Evolutionary conservation across 2,888 invertebrate genomes (phyloP).

Genomic region (Drosophila nigritarsus): DNA sequence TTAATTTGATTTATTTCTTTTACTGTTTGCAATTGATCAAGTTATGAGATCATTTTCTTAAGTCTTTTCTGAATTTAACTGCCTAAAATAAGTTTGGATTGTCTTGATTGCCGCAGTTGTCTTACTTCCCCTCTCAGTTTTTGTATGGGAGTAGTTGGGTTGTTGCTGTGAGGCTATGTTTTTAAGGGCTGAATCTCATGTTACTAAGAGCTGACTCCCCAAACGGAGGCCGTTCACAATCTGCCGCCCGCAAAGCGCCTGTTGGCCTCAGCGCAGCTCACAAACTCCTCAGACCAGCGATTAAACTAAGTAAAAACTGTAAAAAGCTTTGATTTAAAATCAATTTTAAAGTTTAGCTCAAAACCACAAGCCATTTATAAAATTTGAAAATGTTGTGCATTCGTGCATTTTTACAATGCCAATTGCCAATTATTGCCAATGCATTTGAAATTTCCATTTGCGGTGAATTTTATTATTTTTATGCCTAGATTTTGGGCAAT

Average conservation of each 20-base stretch:
- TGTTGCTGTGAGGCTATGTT: no score
- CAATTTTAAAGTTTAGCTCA: background rate
- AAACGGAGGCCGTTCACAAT: no score
- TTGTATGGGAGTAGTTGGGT: background rate
- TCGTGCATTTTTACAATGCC: background rate
- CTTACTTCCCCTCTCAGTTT: background rate
- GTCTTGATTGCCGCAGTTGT: background rate
- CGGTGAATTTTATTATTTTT: conserved; percentile 9
- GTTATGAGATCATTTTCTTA: no score
- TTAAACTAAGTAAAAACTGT: background rate
- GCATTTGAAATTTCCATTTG: conserved; percentile 32
- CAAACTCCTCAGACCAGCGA: background rate
- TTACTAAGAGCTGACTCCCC: no score
- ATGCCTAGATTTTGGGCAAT: background rate
- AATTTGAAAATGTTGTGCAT: conserved; percentile 2
- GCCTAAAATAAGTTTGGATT: background rate
- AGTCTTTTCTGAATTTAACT: background rate
- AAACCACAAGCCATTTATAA: background rate
- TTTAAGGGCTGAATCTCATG: no score
- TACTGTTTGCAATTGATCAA: background rate
- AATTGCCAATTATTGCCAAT: conserved; percentile 24
- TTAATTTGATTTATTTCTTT: no score
- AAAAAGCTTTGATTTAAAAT: background rate
- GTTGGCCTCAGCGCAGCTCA: background rate
- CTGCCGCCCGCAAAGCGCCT: background rate